Conservation (phyloP, 2,888 invertebrate species). For the Agrochola macilenta region DNA sequence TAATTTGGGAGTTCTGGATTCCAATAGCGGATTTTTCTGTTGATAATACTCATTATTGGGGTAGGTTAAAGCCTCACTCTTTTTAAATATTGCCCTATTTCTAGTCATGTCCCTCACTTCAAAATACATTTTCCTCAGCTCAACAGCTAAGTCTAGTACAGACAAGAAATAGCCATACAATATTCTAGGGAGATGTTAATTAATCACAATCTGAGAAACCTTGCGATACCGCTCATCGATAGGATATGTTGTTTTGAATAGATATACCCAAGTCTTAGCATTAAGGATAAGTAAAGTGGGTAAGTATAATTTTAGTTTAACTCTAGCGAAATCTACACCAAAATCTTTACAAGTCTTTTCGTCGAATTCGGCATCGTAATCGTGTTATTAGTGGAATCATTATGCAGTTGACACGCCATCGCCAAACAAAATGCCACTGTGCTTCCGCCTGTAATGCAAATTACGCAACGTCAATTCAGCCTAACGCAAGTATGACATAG, state of each 20-base stretch:
- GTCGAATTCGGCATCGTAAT: background rate
- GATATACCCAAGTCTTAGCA: too few species aligned
- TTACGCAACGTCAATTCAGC: too few species aligned
- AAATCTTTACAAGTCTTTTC: background rate
- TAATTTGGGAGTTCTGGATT: background rate
- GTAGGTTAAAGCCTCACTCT: too few species aligned
- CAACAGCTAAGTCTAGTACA: background rate
- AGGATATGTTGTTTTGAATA: background rate
- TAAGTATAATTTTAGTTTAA: background rate
- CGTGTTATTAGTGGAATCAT: background rate
- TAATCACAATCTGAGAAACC: background rate
- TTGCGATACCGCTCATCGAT: background rate
- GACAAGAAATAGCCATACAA: background rate
- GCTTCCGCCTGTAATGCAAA: background rate
- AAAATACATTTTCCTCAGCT: background rate
- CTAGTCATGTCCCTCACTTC: background rate
- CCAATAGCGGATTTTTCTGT: background rate
- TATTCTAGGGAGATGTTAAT: conserved; percentile 3
- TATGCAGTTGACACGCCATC: background rate
- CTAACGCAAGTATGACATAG: too few species aligned
- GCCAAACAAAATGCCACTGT: background rate
- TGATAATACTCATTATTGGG: background rate
- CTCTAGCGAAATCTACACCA: background rate
- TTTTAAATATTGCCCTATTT: background rate
- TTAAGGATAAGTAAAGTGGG: background rate